Conservation (phyloP, 2,797 vertebrate genomes). For the Mormyrus hasselquistii region DNA sequence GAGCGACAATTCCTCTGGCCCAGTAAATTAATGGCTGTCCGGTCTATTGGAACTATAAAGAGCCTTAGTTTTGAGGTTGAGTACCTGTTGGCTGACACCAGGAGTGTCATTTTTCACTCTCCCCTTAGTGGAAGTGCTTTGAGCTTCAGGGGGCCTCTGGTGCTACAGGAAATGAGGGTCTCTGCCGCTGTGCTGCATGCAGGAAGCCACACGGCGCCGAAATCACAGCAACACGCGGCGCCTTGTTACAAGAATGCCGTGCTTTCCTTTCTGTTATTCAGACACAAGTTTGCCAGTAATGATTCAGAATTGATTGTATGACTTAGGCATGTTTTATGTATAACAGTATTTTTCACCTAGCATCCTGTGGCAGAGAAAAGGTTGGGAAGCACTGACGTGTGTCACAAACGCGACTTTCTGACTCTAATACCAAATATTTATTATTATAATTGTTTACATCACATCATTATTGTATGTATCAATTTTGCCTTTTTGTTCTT, state of each 20-base stretch:
- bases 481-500: neutral
- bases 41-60: neutral
- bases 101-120: conserved; percentile 9
- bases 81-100: neutral
- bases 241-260: neutral
- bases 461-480: neutral
- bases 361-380: neutral
- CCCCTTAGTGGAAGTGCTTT: neutral
- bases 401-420: neutral
- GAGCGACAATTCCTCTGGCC: neutral
- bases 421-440: neutral
- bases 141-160: neutral
- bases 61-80: conserved; percentile 1
- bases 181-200: neutral
- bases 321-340: neutral
- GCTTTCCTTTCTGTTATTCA: neutral
- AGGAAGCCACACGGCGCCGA: neutral
- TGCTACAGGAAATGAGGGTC: neutral
- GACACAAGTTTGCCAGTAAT: neutral
- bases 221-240: neutral
- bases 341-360: neutral
- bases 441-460: neutral
- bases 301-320: neutral
- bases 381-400: neutral
- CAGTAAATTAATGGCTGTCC: neutral